phyloP scores from a whole-genome alignment of 1,140 invertebrate species.

The Drosophila pruinosa region DNA sequence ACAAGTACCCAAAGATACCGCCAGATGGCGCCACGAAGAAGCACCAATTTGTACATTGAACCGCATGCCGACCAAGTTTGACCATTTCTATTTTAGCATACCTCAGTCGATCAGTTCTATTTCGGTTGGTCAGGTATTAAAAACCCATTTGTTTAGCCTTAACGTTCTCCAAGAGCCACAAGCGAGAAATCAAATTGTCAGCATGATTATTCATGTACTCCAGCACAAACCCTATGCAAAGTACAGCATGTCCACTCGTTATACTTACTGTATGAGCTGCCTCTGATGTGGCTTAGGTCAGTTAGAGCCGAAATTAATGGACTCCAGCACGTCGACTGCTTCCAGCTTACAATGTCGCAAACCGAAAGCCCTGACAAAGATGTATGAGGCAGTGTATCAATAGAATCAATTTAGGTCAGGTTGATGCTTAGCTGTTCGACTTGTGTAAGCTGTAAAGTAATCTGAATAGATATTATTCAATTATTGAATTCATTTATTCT shows the following conservation, averaged over 20 bases:
- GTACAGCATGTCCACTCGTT: constrained; percentile 9
- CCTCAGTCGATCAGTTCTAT: constrained; percentile 30
- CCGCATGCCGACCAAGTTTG: constrained; percentile 23
- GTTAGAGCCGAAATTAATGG: not conserved
- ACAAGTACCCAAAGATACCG: not conserved
- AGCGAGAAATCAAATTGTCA: constrained; percentile 4
- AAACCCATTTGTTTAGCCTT: constrained; percentile 47
- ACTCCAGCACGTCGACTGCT: not conserved
- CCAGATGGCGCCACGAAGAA: constrained; percentile 4
- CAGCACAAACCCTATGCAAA: not conserved
- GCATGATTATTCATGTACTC: constrained; percentile 13
- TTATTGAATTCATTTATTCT: too few species aligned
- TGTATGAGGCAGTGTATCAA: constrained; percentile 1
- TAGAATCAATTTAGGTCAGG: too few species aligned
- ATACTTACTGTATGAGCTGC: constrained; percentile 2
- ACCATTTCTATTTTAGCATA: constrained; percentile 52
- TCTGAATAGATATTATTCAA: too few species aligned
- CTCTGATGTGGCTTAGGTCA: constrained; percentile 41
- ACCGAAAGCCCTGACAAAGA: constrained; percentile 36
- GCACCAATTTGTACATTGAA: constrained; percentile 2
- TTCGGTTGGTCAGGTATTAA: constrained; percentile 34
- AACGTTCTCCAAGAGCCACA: not conserved
- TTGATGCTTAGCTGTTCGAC: too few species aligned
- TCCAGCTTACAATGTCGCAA: constrained; percentile 1
- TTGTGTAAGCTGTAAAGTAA: too few species aligned